These are phyloP conservation scores for Venustaconcha ellipsiformis DNA, from an alignment of 1,140 invertebrate genomes.

Conservation along the genomic window DNA sequence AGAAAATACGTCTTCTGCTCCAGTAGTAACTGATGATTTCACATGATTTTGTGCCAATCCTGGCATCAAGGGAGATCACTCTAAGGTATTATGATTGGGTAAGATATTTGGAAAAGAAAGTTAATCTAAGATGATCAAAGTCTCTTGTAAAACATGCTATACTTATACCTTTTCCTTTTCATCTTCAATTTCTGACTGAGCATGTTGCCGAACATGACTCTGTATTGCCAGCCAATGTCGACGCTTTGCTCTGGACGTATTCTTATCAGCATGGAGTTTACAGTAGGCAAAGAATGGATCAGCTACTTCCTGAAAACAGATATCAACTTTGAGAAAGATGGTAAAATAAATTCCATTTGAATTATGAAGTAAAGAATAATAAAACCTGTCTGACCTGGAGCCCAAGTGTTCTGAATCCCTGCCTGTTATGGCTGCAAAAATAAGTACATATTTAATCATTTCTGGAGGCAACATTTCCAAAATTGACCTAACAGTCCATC, in stretches of 20 bases:
- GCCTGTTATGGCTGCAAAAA: too few relatives aligned
- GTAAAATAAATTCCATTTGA: background rate
- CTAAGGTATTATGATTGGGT: too few relatives aligned
- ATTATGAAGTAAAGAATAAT: background rate
- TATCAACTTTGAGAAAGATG: background rate
- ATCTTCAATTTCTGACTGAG: slow-evolving; percentile 70
- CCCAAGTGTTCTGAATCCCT: background rate
- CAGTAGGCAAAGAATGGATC: slow-evolving; percentile 98
- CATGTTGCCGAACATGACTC: slow-evolving; percentile 78
- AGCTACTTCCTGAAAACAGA: slow-evolving; percentile 80
- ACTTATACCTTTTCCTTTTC: slow-evolving; percentile 63
- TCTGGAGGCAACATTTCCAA: too few relatives aligned
- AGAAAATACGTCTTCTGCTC: too few relatives aligned
- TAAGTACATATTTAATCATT: too few relatives aligned
- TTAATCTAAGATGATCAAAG: too few relatives aligned
- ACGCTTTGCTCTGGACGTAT: slow-evolving; percentile 71
- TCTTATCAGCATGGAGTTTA: slow-evolving; percentile 77
- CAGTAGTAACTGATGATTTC: too few relatives aligned
- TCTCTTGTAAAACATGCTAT: too few relatives aligned
- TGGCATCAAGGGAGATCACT: too few relatives aligned
- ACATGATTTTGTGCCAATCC: too few relatives aligned
- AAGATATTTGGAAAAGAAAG: too few relatives aligned
- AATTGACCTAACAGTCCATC: too few relatives aligned
- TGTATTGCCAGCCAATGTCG: slow-evolving; percentile 91
- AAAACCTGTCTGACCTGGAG: background rate